Evolutionary conservation across 2,797 vertebrate species (phyloP).

Genomic region (Moxostoma hubbsi): DNA sequence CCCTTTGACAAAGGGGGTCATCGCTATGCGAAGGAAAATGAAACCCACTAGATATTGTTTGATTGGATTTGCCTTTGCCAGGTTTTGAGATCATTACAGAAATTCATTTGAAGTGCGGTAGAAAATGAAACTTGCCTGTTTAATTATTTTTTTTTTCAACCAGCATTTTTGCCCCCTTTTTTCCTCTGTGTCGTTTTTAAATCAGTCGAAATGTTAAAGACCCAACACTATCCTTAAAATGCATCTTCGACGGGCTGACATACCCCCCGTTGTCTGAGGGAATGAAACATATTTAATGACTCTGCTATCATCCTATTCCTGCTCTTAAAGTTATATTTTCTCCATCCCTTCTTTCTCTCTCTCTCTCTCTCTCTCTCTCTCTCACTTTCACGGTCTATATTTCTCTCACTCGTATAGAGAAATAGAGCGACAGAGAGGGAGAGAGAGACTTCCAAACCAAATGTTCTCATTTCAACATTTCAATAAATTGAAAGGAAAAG

Average conservation of each 20-base stretch:
- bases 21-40: conserved; percentile 77
- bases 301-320: conserved; percentile 48
- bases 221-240: conserved; percentile 65
- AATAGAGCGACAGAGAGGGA: conserved; percentile 57
- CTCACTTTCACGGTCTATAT: conserved; percentile 63
- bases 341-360: conserved; percentile 17
- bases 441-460: conserved; percentile 71
- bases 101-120: conserved; percentile 85
- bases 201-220: conserved; percentile 58
- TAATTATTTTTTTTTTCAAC: conserved; percentile 83
- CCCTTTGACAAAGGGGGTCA: conserved; percentile 84
- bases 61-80: conserved; percentile 86
- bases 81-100: conserved; percentile 83
- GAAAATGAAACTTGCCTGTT: conserved; percentile 82
- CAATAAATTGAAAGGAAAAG: conserved; percentile 85
- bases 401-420: conserved; percentile 72
- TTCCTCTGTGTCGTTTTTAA: conserved; percentile 55
- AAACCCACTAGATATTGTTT: conserved; percentile 85
- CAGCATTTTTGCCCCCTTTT: conserved; percentile 68
- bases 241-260: conserved; percentile 73
- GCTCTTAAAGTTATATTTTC: conserved; percentile 50
- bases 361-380: conserved; percentile 41
- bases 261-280: conserved; percentile 58
- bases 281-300: conserved; percentile 57
- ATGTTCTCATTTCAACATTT: conserved; percentile 86